phyloP scores from a whole-genome alignment of 2,113 vertebrate genomes.

The Alaudala cheleensis region DNA sequence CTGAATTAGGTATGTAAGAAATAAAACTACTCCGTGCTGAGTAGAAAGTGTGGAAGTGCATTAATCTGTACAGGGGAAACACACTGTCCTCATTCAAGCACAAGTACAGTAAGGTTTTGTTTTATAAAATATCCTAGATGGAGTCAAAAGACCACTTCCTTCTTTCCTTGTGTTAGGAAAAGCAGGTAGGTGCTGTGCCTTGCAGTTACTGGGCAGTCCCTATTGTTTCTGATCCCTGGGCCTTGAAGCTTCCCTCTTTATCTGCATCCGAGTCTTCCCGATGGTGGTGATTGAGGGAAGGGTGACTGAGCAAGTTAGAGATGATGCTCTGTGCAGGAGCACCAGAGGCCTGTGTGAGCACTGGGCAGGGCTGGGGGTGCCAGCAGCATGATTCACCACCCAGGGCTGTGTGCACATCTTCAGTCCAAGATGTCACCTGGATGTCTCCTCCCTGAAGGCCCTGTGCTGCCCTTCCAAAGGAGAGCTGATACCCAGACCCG shows the following conservation, averaged over 20 bases:
- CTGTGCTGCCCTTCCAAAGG: not conserved
- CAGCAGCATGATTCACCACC: not conserved
- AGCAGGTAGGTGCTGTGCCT: not conserved
- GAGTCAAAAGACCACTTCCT: not conserved
- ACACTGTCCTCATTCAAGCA: accelerated
- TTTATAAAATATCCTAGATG: not conserved
- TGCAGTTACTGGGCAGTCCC: not conserved
- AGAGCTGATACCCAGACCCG: not conserved
- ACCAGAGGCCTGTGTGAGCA: accelerated
- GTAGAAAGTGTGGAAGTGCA: not conserved
- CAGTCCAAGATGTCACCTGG: accelerated
- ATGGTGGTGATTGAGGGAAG: not conserved
- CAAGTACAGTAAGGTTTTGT: not conserved
- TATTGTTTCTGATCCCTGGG: not conserved
- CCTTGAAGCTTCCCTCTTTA: not conserved
- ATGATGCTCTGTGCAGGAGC: not conserved
- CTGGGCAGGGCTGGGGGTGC: not conserved
- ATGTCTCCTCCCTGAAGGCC: not conserved
- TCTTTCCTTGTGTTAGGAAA: not conserved
- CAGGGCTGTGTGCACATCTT: accelerated
- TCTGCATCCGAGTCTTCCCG: not conserved
- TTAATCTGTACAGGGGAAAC: not conserved
- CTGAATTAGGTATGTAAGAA: not conserved
- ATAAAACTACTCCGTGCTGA: not conserved
- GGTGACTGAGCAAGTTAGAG: not conserved